phyloP scores from a whole-genome alignment of 2,888 invertebrate genomes.

The Xestoiulus laeticollis region DNA sequence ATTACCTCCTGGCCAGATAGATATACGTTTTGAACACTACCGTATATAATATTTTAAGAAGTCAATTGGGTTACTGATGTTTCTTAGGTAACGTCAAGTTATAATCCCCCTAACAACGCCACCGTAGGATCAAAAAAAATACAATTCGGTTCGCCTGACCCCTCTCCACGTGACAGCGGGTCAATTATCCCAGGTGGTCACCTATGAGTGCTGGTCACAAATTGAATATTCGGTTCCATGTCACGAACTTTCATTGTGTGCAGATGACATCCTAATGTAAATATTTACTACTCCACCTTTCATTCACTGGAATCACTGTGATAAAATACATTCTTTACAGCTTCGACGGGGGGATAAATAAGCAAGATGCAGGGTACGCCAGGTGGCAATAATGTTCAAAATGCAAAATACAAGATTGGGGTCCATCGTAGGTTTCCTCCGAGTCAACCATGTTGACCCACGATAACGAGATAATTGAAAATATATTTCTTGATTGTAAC shows the following conservation, averaged over 20 bases:
- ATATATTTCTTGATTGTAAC: background rate
- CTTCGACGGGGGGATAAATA: background rate
- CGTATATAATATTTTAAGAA: background rate
- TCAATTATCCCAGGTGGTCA: conserved; percentile 28
- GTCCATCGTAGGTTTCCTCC: background rate
- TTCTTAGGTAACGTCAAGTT: background rate
- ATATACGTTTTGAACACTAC: background rate
- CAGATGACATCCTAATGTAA: background rate
- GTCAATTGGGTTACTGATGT: background rate
- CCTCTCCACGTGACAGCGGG: background rate
- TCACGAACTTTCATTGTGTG: conserved; percentile 31
- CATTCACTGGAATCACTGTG: conserved; percentile 11
- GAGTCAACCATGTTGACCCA: background rate
- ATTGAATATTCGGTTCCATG: conserved; percentile 10
- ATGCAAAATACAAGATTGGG: background rate
- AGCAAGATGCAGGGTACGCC: background rate
- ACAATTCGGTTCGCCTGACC: background rate
- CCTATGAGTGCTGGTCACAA: background rate
- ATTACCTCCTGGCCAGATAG: background rate
- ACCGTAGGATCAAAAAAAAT: background rate
- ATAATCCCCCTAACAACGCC: too few relatives aligned
- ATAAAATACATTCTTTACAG: background rate
- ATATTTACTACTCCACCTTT: conserved; percentile 28
- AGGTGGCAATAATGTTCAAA: background rate
- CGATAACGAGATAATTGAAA: background rate